Evolutionary conservation across 2,797 vertebrate genomes (phyloP), one percentile per base, ranked within the genome.

Genomic region (Trematomus bernacchii): DNA sequence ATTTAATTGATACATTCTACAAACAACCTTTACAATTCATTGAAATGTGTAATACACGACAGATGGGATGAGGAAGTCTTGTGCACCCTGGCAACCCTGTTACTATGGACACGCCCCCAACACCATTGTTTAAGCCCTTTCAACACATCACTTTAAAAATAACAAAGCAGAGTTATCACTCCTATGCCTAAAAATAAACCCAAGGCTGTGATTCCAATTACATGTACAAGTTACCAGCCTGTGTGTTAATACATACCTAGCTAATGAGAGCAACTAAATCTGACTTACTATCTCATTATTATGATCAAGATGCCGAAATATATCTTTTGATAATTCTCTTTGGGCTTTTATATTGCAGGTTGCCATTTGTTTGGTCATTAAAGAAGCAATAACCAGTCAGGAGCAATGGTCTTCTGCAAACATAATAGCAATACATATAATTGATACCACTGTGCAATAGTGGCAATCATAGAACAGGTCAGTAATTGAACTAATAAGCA

Each of bases 401-500:
- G 37, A 18, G 15, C 27, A 53, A 48, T 15, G 16, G 3, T 23
- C 21, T 2, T 30, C 18, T 15, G 11, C 21, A 33, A 14, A 48
- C 18, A 52, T 18, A 14, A 51, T 8, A 16, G 57, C 13, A 37
- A 37, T 9, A 37, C 2, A 37, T 37, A 37, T 9, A n/a, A 19
- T 60, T 46, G 6, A 27, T 53, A 18, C 60, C 47, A 27, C 50
- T 44, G 18, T 64, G 23, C 12, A 8, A 37, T 4, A 37, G 15
- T n/a, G 43, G 47, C 51, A 57, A 48, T 23, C 47, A 48, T 51
- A 54, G 50, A 60, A 16, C 51, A 50, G 10, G n/a, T 53, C 42
- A 55, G 18, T 65, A 70, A 62, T 40, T 78, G 50, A 85, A 52
- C 47, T 30, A 59, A 63, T n/a, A 54, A 16, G 63, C 43, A 59